A percentile compares a stretch with the other conserved stretches of the same genome.
Evolutionary conservation across 1,140 invertebrate species (phyloP).

Genomic region (Harpegnathos saltator): DNA sequence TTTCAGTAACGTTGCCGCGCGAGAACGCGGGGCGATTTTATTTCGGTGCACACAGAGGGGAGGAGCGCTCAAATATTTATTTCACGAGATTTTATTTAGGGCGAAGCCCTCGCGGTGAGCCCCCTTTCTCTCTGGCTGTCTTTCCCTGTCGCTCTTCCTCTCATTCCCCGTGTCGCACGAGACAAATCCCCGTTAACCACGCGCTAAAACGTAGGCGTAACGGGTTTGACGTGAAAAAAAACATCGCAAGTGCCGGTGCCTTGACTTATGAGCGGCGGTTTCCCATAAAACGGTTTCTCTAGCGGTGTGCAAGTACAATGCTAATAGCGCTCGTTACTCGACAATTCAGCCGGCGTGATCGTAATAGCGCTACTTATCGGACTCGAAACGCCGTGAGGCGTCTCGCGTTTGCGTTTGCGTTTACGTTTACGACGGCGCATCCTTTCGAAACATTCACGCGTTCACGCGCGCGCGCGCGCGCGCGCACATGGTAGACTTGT

Average conservation of each 20-base stretch:
- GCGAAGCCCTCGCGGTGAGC: too few relatives aligned
- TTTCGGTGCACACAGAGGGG: background rate
- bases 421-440: constrained; percentile 37
- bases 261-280: background rate
- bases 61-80: constrained; percentile 26
- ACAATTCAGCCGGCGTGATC: constrained; percentile 6
- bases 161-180: background rate
- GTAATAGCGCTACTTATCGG: constrained; percentile 36
- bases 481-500: constrained; percentile 30
- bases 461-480: constrained; percentile 21
- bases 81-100: constrained; percentile 8
- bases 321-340: constrained; percentile 17
- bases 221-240: constrained; percentile 1
- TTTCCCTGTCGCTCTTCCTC: too few relatives aligned
- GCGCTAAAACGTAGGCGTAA: constrained; percentile 2
- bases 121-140: too few relatives aligned
- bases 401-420: background rate
- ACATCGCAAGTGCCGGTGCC: too few relatives aligned
- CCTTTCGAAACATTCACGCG: constrained; percentile 28
- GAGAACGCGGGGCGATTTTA: background rate
- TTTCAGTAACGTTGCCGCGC: constrained; percentile 6
- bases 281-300: constrained; percentile 16
- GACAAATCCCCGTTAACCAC: background rate
- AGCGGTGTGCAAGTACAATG: constrained; percentile 15
- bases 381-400: background rate